These are phyloP conservation scores for Sphenodon punctatus DNA, from an alignment of 2,797 vertebrate genomes.

Conservation along the genomic window DNA sequence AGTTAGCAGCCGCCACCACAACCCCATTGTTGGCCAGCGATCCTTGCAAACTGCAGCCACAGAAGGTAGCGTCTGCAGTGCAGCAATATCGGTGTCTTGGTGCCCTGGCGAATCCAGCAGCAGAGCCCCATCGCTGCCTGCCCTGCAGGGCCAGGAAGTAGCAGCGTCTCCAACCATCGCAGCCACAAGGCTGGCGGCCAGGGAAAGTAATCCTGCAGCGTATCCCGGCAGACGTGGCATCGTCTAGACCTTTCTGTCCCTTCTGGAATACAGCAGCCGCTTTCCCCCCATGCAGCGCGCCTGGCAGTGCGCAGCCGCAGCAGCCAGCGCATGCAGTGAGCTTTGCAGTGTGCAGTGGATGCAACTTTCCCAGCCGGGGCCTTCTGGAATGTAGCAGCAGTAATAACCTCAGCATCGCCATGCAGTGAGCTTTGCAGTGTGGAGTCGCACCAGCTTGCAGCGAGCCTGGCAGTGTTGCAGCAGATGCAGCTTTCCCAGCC, in stretches of 20 bases:
- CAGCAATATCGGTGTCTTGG: too few relatives aligned
- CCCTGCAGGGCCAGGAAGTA: neutral
- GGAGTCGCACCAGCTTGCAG: neutral
- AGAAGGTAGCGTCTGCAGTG: too few relatives aligned
- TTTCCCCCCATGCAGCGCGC: neutral
- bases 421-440: neutral
- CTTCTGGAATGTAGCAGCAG: neutral
- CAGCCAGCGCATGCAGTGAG: too few relatives aligned
- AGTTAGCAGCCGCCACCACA: neutral
- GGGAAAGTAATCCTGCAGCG: too few relatives aligned
- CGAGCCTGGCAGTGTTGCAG: too few relatives aligned
- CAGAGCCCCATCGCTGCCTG: neutral
- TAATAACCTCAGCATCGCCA: neutral
- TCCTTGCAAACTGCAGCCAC: conserved; percentile 16
- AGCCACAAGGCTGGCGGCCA: too few relatives aligned
- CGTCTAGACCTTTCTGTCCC: neutral
- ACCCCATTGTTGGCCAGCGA: neutral
- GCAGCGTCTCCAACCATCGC: neutral
- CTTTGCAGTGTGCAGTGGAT: neutral
- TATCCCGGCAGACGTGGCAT: too few relatives aligned
- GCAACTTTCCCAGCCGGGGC: neutral
- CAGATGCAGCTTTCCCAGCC: too few relatives aligned
- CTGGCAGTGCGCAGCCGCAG: neutral
- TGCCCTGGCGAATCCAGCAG: too few relatives aligned
- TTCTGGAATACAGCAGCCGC: neutral